A percentile compares a stretch with the other conserved stretches of the same genome.
phyloP scores from a whole-genome alignment of 2,113 vertebrate species.

The Amazona guildingii region DNA sequence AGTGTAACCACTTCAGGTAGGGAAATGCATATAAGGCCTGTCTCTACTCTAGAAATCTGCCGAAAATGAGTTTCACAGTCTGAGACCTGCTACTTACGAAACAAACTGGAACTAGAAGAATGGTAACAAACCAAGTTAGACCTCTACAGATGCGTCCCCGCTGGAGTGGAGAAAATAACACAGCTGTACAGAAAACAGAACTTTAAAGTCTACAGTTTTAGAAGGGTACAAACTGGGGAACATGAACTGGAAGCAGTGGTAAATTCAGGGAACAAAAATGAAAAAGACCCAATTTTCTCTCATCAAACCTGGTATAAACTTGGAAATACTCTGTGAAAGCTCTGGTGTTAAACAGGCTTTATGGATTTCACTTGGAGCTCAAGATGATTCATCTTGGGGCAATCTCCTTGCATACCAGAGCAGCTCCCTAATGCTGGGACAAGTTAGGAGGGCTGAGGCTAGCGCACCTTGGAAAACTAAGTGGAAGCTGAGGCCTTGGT shows the following conservation, averaged over 20 bases:
- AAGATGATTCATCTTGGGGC: not conserved
- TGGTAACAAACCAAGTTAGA: not conserved
- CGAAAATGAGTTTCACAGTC: not conserved
- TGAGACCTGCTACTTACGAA: not conserved
- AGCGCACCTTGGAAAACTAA: not conserved
- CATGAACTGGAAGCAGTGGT: not conserved
- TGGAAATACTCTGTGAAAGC: not conserved
- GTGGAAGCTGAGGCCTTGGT: not conserved
- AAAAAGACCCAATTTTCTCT: not conserved
- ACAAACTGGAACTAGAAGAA: not conserved
- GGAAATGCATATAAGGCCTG: not conserved
- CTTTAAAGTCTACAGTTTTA: not conserved
- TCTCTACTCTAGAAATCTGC: not conserved
- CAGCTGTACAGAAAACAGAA: not conserved
- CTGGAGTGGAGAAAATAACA: not conserved
- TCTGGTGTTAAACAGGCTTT: not conserved
- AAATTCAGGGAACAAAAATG: not conserved
- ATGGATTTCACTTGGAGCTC: not conserved
- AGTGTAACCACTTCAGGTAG: not conserved
- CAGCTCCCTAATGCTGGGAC: not conserved
- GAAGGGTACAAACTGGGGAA: not conserved
- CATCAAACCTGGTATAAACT: not conserved
- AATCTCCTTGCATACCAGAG: not conserved
- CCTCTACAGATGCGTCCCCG: not conserved
- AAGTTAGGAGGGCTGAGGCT: not conserved